These are phyloP conservation scores for Cuculus canorus DNA, from an alignment of 2,797 vertebrate species.

Conservation along the genomic window DNA sequence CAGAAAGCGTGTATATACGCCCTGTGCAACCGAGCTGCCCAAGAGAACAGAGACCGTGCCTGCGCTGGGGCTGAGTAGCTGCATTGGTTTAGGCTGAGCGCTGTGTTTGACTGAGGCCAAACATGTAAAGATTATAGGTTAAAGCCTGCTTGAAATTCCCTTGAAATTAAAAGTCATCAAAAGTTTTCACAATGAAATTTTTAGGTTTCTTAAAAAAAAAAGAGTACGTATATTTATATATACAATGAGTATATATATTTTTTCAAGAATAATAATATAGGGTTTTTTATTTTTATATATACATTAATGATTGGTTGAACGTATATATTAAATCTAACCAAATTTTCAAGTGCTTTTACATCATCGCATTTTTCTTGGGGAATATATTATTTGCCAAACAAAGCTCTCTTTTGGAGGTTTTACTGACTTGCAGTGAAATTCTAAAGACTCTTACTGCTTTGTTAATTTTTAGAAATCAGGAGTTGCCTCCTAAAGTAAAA, in stretches of 20 bases:
- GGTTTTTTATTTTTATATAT: neutral
- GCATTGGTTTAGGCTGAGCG: neutral
- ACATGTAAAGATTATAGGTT: neutral
- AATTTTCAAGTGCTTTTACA: neutral
- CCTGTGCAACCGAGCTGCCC: neutral
- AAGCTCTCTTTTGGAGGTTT: neutral
- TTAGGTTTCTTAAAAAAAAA: neutral
- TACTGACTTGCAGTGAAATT: neutral
- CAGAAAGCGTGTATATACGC: neutral
- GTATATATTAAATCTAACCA: neutral
- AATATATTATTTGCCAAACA: neutral
- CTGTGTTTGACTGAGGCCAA: neutral
- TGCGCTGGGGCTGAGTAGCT: neutral
- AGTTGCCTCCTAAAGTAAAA: neutral
- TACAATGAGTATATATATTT: neutral
- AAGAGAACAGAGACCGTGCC: accelerated
- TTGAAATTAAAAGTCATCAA: neutral
- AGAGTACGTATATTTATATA: too few relatives aligned
- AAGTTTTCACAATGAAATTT: neutral
- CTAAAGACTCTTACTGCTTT: neutral
- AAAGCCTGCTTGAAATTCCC: neutral
- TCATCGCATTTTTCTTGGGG: neutral
- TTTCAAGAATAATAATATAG: neutral
- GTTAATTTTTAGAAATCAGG: slow-evolving; percentile 10
- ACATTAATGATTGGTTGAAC: neutral